Evolutionary conservation across 2,797 vertebrate species (phyloP).

Genomic region (Sebastes diploproa): DNA sequence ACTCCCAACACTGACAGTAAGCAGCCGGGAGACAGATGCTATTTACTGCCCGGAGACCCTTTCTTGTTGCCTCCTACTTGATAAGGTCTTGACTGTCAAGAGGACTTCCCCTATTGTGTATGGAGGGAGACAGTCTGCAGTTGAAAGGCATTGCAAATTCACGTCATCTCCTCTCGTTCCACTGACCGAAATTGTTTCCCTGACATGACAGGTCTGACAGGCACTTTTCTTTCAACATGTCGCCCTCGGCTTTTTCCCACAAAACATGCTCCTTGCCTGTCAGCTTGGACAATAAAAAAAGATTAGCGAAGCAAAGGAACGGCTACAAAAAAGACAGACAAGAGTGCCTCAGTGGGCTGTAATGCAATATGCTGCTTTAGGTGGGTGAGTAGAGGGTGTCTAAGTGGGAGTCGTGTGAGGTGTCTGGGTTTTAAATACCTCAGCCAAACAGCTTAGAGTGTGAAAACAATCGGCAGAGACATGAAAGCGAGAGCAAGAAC

Average conservation of each 20-base stretch:
- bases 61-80: slow-evolving; percentile 56
- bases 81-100: slow-evolving; percentile 69
- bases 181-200: slow-evolving; percentile 37
- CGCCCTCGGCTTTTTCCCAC: slow-evolving; percentile 12
- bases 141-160: slow-evolving; percentile 29
- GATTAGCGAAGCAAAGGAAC: slow-evolving; percentile 42
- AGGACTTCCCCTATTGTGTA: slow-evolving; percentile 45
- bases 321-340: slow-evolving; percentile 25
- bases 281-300: slow-evolving; percentile 55
- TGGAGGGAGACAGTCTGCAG: slow-evolving; percentile 24
- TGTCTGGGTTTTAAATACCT: slow-evolving; percentile 70
- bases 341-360: slow-evolving; percentile 26
- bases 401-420: slow-evolving; percentile 65
- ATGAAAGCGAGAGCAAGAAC: slow-evolving; percentile 75
- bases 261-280: slow-evolving; percentile 47
- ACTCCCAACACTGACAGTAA: slow-evolving; percentile 54
- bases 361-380: slow-evolving; percentile 65
- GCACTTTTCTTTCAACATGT: slow-evolving; percentile 47
- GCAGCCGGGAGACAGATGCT: slow-evolving; percentile 57
- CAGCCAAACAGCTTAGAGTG: slow-evolving; percentile 70
- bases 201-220: slow-evolving; percentile 58
- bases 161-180: slow-evolving; percentile 19
- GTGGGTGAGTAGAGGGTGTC: slow-evolving; percentile 64
- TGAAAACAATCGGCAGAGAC: slow-evolving; percentile 79
- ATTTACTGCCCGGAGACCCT: slow-evolving; percentile 56